Conservation (phyloP, 2,888 invertebrate species). For the Parapristionchus giblindavisi region DNA sequence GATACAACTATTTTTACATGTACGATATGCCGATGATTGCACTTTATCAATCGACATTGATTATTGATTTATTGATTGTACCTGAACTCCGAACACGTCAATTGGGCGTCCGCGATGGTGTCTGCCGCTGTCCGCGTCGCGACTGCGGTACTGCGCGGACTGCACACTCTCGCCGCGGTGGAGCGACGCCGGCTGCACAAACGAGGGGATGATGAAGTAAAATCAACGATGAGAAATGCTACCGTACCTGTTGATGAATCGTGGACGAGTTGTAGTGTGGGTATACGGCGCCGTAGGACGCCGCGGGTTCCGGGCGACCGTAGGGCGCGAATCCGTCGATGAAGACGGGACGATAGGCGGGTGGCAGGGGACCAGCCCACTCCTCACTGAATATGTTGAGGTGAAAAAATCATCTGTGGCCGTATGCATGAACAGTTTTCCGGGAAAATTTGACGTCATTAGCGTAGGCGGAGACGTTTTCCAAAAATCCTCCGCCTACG, state of each 20-base stretch:
- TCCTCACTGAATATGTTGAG: constrained; percentile 79
- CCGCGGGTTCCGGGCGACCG: constrained; percentile 52
- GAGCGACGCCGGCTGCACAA: constrained; percentile 50
- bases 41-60: neutral
- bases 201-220: too few species aligned
- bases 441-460: too few species aligned
- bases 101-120: constrained; percentile 29
- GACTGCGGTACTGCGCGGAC: constrained; percentile 50
- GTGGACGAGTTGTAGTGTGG: constrained; percentile 27
- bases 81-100: constrained; percentile 34
- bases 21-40: too few species aligned
- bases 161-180: constrained; percentile 59
- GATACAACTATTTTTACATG: too few species aligned
- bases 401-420: too few species aligned
- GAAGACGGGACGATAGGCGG: constrained; percentile 91
- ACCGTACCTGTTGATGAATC: constrained; percentile 10
- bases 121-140: constrained; percentile 7
- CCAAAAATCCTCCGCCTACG: too few species aligned
- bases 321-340: constrained; percentile 80
- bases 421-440: too few species aligned
- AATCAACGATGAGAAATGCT: too few species aligned
- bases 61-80: neutral
- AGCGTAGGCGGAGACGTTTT: too few species aligned
- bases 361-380: constrained; percentile 87
- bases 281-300: neutral